Evolutionary conservation across 2,113 vertebrate genomes (phyloP).

Genomic region (Antigone vipio): DNA sequence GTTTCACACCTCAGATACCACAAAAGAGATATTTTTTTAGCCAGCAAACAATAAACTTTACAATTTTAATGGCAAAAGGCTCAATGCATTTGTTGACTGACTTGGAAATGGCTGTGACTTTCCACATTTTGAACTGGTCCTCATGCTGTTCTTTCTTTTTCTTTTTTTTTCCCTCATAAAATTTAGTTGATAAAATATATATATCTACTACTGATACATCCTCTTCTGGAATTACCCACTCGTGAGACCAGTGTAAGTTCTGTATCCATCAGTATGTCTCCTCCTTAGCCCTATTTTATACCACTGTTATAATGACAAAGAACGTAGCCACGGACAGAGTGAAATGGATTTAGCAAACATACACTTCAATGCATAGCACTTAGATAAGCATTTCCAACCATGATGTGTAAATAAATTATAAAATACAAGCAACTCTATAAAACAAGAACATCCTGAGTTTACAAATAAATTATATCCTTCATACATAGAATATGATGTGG

Average conservation of each 20-base stretch:
- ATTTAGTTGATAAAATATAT: constrained; percentile 56
- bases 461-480: constrained; percentile 83
- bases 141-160: constrained; percentile 40
- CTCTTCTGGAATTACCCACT: background rate
- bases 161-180: background rate
- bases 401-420: constrained; percentile 79
- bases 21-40: constrained; percentile 71
- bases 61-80: constrained; percentile 72
- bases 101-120: constrained; percentile 45
- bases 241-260: background rate
- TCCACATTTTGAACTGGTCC: constrained; percentile 41
- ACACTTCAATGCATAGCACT: constrained; percentile 82
- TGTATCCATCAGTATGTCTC: background rate
- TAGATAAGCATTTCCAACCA: constrained; percentile 68
- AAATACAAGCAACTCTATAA: constrained; percentile 74
- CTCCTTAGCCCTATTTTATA: constrained; percentile 15
- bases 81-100: constrained; percentile 53
- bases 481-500: constrained; percentile 63
- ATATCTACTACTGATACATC: background rate
- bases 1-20: constrained; percentile 78
- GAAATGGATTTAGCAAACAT: constrained; percentile 75
- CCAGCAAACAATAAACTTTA: constrained; percentile 75
- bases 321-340: constrained; percentile 52
- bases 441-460: constrained; percentile 76
- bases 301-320: constrained; percentile 26